phyloP scores from a whole-genome alignment of 2,888 invertebrate genomes.

The Coleophora deauratella region DNA sequence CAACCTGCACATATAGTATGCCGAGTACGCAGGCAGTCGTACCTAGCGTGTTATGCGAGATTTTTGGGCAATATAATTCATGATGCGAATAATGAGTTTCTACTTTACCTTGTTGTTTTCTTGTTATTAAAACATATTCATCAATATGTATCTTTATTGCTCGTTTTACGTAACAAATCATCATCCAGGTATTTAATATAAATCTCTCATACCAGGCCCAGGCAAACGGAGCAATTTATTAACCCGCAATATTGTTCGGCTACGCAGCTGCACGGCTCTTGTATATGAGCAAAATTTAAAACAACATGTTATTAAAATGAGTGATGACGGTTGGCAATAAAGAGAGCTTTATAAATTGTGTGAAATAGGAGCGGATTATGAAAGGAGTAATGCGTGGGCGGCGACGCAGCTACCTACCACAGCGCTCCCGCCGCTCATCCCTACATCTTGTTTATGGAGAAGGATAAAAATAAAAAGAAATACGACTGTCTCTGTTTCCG shows the following conservation, averaged over 20 bases:
- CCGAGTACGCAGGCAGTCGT: too few species aligned
- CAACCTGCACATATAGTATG: too few species aligned
- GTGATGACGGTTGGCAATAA: slow-evolving; percentile 24
- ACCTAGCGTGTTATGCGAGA: too few species aligned
- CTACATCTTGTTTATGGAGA: slow-evolving; percentile 27
- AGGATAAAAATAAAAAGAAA: slow-evolving; percentile 30
- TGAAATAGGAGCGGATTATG: slow-evolving; percentile 27
- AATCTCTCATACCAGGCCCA: too few species aligned
- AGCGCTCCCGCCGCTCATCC: slow-evolving; percentile 26
- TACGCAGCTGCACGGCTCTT: slow-evolving; percentile 5
- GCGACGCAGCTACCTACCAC: too few species aligned
- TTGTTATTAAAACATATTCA: too few species aligned
- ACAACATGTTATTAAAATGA: slow-evolving; percentile 33
- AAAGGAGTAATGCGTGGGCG: slow-evolving; percentile 27
- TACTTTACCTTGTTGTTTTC: too few species aligned
- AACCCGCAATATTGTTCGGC: slow-evolving; percentile 21
- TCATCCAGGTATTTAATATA: too few species aligned
- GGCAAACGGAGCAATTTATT: slow-evolving; percentile 25
- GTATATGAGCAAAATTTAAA: slow-evolving; percentile 25
- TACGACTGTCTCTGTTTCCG: slow-evolving; percentile 13
- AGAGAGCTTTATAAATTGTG: slow-evolving; percentile 31
- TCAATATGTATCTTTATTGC: too few species aligned
- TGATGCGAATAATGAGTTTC: too few species aligned
- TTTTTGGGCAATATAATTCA: too few species aligned
- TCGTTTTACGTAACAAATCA: too few species aligned